phyloP scores from a whole-genome alignment of 2,888 invertebrate species.

The Pristionchus fissidentatus region DNA sequence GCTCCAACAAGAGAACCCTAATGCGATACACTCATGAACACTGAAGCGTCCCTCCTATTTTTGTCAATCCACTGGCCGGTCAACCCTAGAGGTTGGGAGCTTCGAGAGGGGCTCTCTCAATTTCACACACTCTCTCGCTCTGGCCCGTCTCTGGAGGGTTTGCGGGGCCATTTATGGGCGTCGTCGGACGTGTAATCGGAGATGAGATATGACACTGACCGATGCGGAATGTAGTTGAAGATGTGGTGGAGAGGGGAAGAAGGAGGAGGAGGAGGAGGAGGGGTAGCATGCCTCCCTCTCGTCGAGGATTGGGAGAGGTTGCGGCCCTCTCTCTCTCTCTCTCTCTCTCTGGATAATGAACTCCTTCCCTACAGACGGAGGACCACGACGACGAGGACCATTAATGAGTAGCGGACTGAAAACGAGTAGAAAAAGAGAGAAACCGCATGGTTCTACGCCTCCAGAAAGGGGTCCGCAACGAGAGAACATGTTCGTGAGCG shows the following conservation, averaged over 20 bases:
- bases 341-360: too few species aligned
- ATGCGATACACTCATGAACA: not conserved
- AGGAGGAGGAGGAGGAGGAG: not conserved
- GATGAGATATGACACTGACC: slow-evolving; percentile 18
- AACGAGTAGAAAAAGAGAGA: not conserved
- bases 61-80: too few species aligned
- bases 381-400: too few species aligned
- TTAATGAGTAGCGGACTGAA: slow-evolving; percentile 15
- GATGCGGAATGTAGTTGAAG: not conserved
- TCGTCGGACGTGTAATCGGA: slow-evolving; percentile 32
- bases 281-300: not conserved
- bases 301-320: not conserved
- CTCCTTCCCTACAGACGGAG: slow-evolving; percentile 31
- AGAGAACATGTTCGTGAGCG: not conserved
- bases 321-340: not conserved
- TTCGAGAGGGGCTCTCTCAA: not conserved
- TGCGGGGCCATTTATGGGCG: not conserved
- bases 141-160: slow-evolving; percentile 26
- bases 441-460: not conserved
- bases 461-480: not conserved
- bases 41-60: not conserved
- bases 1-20: too few species aligned
- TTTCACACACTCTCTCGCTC: slow-evolving; percentile 37
- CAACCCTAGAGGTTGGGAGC: too few species aligned
- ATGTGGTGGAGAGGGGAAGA: not conserved